Conservation (phyloP, 2,888 invertebrate species). For the Tuberolachnus salignus region DNA sequence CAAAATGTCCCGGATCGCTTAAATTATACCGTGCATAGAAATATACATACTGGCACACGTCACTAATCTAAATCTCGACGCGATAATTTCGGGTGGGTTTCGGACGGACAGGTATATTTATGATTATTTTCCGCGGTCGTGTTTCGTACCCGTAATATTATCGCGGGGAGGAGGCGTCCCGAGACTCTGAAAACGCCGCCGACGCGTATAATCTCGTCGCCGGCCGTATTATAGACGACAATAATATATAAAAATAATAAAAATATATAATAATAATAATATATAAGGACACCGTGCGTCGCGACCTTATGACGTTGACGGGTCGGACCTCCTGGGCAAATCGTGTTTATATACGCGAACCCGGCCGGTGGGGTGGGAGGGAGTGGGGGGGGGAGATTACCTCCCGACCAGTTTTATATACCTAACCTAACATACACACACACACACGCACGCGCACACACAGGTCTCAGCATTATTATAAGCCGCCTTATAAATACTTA, state of each 20-base stretch:
- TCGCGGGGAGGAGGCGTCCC: neutral
- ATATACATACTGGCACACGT: too few relatives aligned
- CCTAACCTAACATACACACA: too few relatives aligned
- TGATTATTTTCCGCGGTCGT: too few relatives aligned
- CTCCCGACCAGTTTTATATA: conserved; percentile 41
- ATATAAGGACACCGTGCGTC: conserved; percentile 15
- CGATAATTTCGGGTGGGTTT: too few relatives aligned
- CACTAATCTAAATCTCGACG: too few relatives aligned
- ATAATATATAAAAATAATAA: neutral
- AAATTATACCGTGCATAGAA: too few relatives aligned
- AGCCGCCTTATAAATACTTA: neutral
- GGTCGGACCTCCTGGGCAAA: conserved; percentile 53
- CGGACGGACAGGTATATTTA: too few relatives aligned
- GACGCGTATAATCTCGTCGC: neutral
- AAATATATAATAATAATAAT: too few relatives aligned
- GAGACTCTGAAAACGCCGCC: neutral
- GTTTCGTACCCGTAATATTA: too few relatives aligned
- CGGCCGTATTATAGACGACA: neutral
- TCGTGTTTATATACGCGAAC: conserved; percentile 36
- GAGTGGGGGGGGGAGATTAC: conserved; percentile 41
- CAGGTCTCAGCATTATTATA: conserved; percentile 25
- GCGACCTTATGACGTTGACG: conserved; percentile 50
- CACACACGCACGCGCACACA: neutral
- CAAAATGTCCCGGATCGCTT: too few relatives aligned
- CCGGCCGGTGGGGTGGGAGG: too few relatives aligned